These are phyloP conservation scores for Podocnemis expansa DNA, from an alignment of 2,113 vertebrate species.

Conservation along the genomic window DNA sequence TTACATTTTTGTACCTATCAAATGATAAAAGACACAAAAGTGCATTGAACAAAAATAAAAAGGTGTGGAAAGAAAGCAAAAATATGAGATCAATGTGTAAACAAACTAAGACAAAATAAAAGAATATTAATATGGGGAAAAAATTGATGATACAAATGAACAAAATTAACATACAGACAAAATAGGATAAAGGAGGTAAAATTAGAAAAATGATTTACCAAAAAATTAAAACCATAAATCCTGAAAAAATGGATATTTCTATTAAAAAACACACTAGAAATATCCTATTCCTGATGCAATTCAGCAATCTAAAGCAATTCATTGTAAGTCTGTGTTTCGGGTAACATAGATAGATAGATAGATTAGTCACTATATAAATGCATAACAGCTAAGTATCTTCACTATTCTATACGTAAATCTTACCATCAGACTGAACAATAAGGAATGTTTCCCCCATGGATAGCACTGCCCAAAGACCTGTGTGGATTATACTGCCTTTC, in stretches of 20 bases:
- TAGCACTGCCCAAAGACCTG: background rate
- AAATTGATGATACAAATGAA: background rate
- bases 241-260: background rate
- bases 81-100: background rate
- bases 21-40: background rate
- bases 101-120: background rate
- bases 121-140: background rate
- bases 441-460: background rate
- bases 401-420: background rate
- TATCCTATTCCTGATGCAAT: background rate
- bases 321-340: background rate
- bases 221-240: background rate
- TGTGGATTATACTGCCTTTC: background rate
- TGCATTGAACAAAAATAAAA: background rate
- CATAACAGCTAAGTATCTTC: background rate
- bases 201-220: background rate
- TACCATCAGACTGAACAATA: background rate
- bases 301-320: background rate
- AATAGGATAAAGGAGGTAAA: background rate
- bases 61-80: background rate
- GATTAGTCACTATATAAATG: background rate
- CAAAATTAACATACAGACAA: background rate
- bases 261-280: background rate
- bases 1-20: background rate
- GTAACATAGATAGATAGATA: background rate